phyloP scores from a whole-genome alignment of 2,797 vertebrate genomes.

The Hybognathus amarus region DNA sequence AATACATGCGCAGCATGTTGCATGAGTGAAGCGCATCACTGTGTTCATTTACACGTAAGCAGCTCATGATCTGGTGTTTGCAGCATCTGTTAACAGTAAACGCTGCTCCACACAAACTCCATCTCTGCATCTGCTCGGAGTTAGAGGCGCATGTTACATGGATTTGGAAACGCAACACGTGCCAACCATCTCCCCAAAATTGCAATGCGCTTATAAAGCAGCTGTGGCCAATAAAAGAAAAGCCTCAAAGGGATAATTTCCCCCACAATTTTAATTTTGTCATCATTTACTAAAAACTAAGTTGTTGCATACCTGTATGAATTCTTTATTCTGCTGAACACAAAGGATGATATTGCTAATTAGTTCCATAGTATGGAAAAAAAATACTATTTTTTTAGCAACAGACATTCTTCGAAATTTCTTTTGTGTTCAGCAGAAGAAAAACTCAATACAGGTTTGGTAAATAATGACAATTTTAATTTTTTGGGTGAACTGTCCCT shows the following conservation, averaged over 20 bases:
- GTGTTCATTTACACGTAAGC: neutral
- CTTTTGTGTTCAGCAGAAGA: neutral
- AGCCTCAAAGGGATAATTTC: neutral
- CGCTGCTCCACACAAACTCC: neutral
- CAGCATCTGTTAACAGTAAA: neutral
- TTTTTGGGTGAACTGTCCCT: neutral
- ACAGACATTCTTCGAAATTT: neutral
- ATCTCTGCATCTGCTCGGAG: neutral
- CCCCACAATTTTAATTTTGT: neutral
- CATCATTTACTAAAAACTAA: neutral
- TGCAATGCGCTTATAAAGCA: neutral
- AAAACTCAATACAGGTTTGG: neutral
- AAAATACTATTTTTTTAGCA: too few species aligned
- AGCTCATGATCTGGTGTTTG: neutral
- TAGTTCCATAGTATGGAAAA: neutral
- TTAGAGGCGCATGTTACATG: neutral
- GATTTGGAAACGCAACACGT: neutral
- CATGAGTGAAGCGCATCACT: neutral
- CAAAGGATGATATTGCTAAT: neutral
- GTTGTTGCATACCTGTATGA: neutral
- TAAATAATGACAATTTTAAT: neutral
- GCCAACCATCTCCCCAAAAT: neutral
- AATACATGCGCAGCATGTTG: neutral
- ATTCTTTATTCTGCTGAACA: neutral
- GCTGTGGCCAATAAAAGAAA: too few species aligned